These are phyloP conservation scores for Hesperia comma DNA, from an alignment of 2,888 invertebrate genomes.

Conservation along the genomic window DNA sequence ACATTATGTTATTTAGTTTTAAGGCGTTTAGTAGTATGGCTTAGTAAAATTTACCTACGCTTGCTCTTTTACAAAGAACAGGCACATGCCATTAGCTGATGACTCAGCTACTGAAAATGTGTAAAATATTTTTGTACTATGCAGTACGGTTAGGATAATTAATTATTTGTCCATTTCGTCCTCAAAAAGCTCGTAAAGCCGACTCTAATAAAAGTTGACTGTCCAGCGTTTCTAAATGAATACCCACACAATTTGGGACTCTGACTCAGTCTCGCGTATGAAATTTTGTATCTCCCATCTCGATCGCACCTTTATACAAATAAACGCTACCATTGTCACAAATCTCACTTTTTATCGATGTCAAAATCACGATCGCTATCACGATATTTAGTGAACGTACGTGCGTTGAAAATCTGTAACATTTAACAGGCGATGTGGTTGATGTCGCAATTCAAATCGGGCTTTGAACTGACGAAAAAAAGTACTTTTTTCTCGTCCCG, in stretches of 20 bases:
- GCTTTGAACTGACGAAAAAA: constrained; percentile 39
- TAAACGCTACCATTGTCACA: constrained; percentile 35
- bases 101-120: no score
- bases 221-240: constrained; percentile 29
- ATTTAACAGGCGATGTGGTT: constrained; percentile 46
- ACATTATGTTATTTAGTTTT: no score
- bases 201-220: constrained; percentile 27
- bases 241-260: constrained; percentile 28
- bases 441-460: constrained; percentile 37
- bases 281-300: constrained; percentile 16
- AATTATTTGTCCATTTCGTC: constrained; percentile 28
- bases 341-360: constrained; percentile 36
- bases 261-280: constrained; percentile 19
- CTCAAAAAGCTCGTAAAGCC: constrained; percentile 15
- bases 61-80: no score
- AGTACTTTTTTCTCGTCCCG: constrained; percentile 33
- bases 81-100: no score
- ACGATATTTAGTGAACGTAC: constrained; percentile 41
- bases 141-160: background rate
- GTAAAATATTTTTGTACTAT: background rate
- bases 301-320: constrained; percentile 33
- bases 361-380: constrained; percentile 37
- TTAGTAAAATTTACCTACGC: no score
- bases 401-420: constrained; percentile 47
- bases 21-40: no score